These are phyloP conservation scores for Rhinoraja longicauda DNA, from an alignment of 2,797 vertebrate species.

Conservation along the genomic window DNA sequence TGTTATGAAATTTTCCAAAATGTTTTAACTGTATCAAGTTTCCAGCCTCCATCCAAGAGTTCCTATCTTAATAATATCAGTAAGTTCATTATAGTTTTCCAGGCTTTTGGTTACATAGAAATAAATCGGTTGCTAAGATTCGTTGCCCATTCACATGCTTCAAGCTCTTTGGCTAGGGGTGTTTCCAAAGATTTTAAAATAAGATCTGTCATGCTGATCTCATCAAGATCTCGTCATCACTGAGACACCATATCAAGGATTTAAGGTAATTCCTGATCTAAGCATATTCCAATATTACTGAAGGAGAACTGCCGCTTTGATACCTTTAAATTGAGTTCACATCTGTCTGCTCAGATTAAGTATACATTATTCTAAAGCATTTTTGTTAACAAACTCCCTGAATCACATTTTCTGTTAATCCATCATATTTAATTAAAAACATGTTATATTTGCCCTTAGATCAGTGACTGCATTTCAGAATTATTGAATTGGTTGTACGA, in stretches of 20 bases:
- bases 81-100: background rate
- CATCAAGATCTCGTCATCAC: background rate
- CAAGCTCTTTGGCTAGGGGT: background rate
- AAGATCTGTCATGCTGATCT: too few relatives aligned
- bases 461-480: background rate
- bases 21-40: background rate
- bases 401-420: background rate
- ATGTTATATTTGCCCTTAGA: background rate
- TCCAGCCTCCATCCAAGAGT: background rate
- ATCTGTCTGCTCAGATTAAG: background rate
- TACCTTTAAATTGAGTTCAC: background rate
- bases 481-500: background rate
- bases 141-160: background rate
- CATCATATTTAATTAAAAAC: background rate
- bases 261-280: background rate
- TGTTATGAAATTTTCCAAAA: background rate
- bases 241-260: background rate
- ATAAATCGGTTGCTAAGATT: background rate
- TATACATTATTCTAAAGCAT: background rate
- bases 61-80: background rate
- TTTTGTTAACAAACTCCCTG: background rate
- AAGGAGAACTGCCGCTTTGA: background rate
- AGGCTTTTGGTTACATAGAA: background rate
- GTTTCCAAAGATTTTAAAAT: background rate
- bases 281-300: background rate